Evolutionary conservation across 2,113 vertebrate genomes (phyloP), one percentile per base, ranked within the genome.

Genomic region (Ameiurus melas): DNA sequence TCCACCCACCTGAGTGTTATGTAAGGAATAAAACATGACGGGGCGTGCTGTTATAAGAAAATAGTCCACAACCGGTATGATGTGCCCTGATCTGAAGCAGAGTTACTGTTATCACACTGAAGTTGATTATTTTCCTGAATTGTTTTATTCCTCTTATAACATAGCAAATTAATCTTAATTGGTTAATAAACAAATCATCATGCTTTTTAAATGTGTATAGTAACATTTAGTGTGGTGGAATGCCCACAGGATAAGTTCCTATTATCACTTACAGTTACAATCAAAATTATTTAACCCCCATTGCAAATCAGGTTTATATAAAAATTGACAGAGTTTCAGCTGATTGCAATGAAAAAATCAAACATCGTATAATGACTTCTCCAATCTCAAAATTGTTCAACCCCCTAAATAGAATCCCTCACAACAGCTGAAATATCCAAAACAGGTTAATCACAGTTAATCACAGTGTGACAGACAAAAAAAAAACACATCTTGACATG

Each of bases 1-100:
- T 82, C 79, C 79, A 82, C 55, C 55, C 55, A 82, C 78, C 51
- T 57, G 53, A 20, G 77, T 30, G 51, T 79, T 79, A 79, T 79
- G 77, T 79, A 79, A 79, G 75, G 75, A 78, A 27, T 78, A 78
- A 78, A 78, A 27, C 73, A 77, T 2, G 22, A 27, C 39, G 1
- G 70, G 20, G 75, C 43, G 43, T 78, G 75, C 75, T 51, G 22
- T 51, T 78, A 78, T 3, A 78, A 78, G 43, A 78, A 78, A 78
- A 78, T 51, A 78, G 75, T 78, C 43, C 25, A 78, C 25, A 5
- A n/a, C 1, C 43, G 43, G 25, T n/a, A 25, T 75, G 22, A 27
- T 5, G 36, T 75, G 71, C 36, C 20, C 39, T 39, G 71, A 22
- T 36, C 43, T 51, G 12, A 78, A n/a, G 25, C 75, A 78, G 75